phyloP scores from a whole-genome alignment of 2,113 vertebrate genomes.

The Leucosticte australis region DNA sequence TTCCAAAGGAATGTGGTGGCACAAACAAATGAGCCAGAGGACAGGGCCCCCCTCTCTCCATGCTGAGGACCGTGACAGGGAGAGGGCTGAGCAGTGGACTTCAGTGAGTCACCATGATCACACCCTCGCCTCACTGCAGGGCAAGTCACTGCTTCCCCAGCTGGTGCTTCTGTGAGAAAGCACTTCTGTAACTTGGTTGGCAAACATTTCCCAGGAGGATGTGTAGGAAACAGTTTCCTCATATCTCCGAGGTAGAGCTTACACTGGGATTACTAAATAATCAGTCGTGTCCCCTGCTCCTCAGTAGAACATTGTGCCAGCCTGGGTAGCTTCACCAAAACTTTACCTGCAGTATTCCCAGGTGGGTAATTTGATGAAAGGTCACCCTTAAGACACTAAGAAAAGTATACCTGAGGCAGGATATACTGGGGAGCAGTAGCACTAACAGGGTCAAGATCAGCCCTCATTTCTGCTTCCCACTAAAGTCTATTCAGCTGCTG shows the following conservation, averaged over 20 bases:
- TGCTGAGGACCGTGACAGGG: not conserved
- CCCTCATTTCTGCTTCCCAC: not conserved
- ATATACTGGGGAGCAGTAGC: not conserved
- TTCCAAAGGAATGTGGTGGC: not conserved
- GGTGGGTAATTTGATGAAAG: not conserved
- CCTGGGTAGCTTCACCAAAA: not conserved
- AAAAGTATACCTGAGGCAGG: not conserved
- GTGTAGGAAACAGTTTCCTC: not conserved
- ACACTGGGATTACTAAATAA: not conserved
- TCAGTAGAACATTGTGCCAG: not conserved
- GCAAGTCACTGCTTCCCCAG: not conserved
- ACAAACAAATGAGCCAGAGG: not conserved
- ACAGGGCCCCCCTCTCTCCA: not conserved
- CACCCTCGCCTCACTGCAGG: fast-evolving
- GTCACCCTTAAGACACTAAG: not conserved
- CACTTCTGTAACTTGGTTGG: fast-evolving
- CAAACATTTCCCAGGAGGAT: not conserved
- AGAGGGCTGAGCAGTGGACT: not conserved
- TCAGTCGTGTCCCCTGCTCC: not conserved
- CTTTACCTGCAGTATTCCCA: not conserved
- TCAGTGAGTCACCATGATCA: not conserved
- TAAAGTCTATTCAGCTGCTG: not conserved
- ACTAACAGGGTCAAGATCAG: not conserved
- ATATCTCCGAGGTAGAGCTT: not conserved
- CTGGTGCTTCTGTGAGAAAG: not conserved